These are phyloP conservation scores for Amphiprion clarkii DNA, from an alignment of 2,797 vertebrate genomes.

Conservation along the genomic window DNA sequence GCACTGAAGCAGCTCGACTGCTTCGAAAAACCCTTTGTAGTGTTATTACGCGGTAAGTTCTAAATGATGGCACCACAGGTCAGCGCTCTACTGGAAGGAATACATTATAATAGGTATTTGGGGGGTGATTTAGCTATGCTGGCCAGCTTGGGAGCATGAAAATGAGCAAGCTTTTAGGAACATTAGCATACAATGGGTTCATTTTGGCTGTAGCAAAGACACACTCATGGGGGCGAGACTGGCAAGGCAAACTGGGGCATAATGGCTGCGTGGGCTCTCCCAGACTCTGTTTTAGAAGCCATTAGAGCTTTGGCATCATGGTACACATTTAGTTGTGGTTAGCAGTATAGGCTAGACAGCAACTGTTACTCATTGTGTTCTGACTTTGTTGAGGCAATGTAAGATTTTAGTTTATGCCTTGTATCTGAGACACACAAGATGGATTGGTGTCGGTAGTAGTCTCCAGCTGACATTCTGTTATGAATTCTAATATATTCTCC, in stretches of 20 bases:
- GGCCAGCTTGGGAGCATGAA: constrained; percentile 63
- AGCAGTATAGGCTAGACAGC: constrained; percentile 32
- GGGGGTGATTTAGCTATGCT: constrained; percentile 65
- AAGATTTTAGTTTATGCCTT: constrained; percentile 18
- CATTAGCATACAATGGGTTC: constrained; percentile 83
- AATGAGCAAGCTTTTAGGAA: constrained; percentile 71
- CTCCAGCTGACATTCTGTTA: constrained; percentile 64
- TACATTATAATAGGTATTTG: constrained; percentile 69
- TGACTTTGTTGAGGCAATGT: constrained; percentile 41
- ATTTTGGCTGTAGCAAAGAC: constrained; percentile 64
- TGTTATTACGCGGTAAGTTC: constrained; percentile 70
- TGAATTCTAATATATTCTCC: constrained; percentile 67
- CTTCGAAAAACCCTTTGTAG: constrained; percentile 63
- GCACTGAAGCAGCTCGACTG: constrained; percentile 34
- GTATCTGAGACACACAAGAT: constrained; percentile 34
- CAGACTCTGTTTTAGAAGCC: constrained; percentile 56
- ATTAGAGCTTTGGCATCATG: constrained; percentile 61
- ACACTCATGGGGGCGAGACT: constrained; percentile 45
- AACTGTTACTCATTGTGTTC: constrained; percentile 30
- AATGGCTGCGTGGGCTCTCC: constrained; percentile 57
- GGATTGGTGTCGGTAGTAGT: constrained; percentile 36
- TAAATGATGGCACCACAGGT: constrained; percentile 77
- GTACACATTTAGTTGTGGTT: constrained; percentile 32
- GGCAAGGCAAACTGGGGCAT: constrained; percentile 59
- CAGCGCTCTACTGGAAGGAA: constrained; percentile 63